A percentile compares a stretch with the other conserved stretches of the same genome.
phyloP scores from a whole-genome alignment of 2,888 invertebrate genomes.

The Cephus sareptanus region DNA sequence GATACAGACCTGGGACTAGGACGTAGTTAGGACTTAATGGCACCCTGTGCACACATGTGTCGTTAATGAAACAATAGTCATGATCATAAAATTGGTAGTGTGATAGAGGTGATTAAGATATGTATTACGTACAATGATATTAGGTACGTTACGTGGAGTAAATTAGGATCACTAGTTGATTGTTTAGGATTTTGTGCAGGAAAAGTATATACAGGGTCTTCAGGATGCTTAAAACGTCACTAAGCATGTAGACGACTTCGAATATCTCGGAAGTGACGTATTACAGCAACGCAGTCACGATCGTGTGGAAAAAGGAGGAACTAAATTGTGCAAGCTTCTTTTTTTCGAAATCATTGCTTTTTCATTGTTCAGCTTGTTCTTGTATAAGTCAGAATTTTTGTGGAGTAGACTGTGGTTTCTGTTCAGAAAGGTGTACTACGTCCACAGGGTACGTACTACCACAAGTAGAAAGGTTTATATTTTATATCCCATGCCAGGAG shows the following conservation, averaged over 20 bases:
- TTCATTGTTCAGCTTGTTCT: not conserved
- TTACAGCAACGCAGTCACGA: not conserved
- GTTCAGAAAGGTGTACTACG: not conserved
- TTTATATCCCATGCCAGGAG: not conserved
- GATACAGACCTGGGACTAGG: not conserved
- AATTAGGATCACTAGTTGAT: not conserved
- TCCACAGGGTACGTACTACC: not conserved
- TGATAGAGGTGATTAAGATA: not conserved
- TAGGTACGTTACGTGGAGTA: not conserved
- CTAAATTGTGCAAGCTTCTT: not conserved
- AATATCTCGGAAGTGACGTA: not conserved
- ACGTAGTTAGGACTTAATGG: not conserved
- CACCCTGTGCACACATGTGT: not conserved
- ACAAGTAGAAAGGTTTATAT: not conserved
- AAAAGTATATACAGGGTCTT: not conserved
- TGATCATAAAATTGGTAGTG: not conserved
- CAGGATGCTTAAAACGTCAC: not conserved
- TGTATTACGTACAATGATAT: not conserved
- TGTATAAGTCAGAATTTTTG: not conserved
- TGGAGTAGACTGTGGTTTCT: not conserved
- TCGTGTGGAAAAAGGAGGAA: not conserved
- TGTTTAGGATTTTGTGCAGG: not conserved
- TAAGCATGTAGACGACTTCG: not conserved
- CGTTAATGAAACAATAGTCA: not conserved
- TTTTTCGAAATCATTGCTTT: not conserved